Base-by-base conservation (phyloP, 2,113 vertebrate genomes). In the Campylomormyrus numenius region DNA sequence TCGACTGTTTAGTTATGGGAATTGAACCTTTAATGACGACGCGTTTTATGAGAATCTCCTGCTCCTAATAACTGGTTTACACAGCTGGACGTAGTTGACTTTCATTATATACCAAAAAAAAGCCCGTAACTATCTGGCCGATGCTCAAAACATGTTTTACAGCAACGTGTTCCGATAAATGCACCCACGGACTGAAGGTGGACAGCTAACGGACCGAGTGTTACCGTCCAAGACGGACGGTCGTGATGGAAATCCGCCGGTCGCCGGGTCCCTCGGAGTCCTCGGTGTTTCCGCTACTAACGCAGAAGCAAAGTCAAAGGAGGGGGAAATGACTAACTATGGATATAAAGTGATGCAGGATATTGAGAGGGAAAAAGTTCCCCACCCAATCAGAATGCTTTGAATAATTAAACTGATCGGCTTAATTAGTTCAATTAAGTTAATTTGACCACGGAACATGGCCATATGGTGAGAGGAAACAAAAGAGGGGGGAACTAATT, bases 371-470 rank as follows among this genome's bases (percentile, higher is more conserved):
- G 80, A 89, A 91, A 89, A 93, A 89, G 93, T 95, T 93, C 94
- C 92, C 91, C 92, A 93, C 93, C 95, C 95, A 95, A 96, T 96
- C 94, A 91, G 93, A 95, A 91, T 85, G 92, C 94, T 95, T 95
- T 96, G 95, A 96, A 96, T 96, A 96, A 96, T 96, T 96, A 95
- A 96, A 96, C 93, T 95, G 95, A 96, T 96, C 93, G 94, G 94
- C 95, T 96, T 96, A 96, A 96, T 96, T 95, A 96, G 95, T 95
- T 96, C 95, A 96, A 96, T 96, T 95, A 96, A 94, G 93, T 95
- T 96, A 96, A 96, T 96, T 96, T 96, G 95, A 95, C 94, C 95
- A 95, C 92, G 93, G 95, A 95, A 96, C 94, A 95, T 87, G 92
- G 95, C 95, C 95, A 96, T 96, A 95, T 96, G 95, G 95, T 93